Conservation (phyloP, 2,797 vertebrate genomes). For the Mus spretus region DNA sequence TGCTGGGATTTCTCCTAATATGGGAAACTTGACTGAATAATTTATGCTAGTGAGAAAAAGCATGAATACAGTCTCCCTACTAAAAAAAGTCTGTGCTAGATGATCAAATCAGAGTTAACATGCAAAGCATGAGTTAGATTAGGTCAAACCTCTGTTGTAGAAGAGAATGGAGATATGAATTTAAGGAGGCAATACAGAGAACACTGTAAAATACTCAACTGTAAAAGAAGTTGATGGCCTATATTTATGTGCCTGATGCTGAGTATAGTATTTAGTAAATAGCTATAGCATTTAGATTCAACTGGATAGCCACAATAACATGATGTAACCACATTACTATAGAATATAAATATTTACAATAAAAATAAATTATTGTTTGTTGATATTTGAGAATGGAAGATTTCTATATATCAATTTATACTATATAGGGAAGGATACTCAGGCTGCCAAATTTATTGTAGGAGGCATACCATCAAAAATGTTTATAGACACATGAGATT, state of each 20-base stretch:
- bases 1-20: background rate
- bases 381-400: conserved; percentile 39
- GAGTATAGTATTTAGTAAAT: background rate
- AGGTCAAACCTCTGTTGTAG: conserved; percentile 23
- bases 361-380: conserved; percentile 45
- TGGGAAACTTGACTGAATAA: background rate
- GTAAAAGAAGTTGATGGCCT: conserved; percentile 33
- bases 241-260: conserved; percentile 46
- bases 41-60: background rate
- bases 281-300: background rate
- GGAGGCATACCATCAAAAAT: background rate
- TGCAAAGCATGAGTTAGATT: conserved; percentile 35
- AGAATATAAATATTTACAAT: conserved; percentile 44
- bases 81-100: background rate
- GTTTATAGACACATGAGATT: conserved; percentile 2
- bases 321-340: conserved; percentile 33
- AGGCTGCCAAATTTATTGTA: conserved; percentile 59
- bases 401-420: conserved; percentile 17
- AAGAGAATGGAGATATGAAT: conserved; percentile 41
- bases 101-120: conserved; percentile 23
- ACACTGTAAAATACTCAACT: conserved; percentile 4
- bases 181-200: conserved; percentile 32
- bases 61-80: background rate
- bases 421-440: background rate
- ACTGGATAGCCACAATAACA: background rate